Evolutionary conservation across 2,113 vertebrate genomes (phyloP).

Genomic region (Amphilophus citrinellus): DNA sequence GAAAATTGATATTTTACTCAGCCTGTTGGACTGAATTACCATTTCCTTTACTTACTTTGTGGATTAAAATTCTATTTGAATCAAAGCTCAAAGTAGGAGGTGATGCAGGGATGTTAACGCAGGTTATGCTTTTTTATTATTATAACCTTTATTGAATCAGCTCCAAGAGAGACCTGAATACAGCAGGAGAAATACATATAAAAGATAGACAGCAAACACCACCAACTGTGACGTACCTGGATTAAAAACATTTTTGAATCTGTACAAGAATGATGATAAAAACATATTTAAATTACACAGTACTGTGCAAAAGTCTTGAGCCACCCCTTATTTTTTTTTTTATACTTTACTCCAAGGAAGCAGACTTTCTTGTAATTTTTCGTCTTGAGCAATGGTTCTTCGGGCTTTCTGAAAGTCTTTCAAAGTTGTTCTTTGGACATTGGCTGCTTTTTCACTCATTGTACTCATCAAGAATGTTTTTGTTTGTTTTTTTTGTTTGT

Average conservation of each 20-base stretch:
- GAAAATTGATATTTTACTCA: conserved; percentile 10
- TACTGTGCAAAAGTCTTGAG: background rate
- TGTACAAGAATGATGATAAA: no score
- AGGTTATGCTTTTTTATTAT: background rate
- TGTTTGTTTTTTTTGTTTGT: background rate
- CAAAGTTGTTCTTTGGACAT: background rate
- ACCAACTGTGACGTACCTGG: no score
- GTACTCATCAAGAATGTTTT: background rate
- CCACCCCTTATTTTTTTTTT: background rate
- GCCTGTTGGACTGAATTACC: background rate
- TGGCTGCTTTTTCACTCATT: background rate
- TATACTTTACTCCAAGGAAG: background rate
- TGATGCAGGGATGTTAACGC: background rate
- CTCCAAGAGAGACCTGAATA: background rate
- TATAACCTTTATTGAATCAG: background rate
- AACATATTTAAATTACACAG: no score
- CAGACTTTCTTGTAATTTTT: background rate
- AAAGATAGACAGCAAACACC: background rate
- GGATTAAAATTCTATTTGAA: conserved; percentile 20
- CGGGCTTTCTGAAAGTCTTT: background rate
- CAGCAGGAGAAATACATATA: background rate
- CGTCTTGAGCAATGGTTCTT: background rate
- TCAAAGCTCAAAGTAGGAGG: background rate
- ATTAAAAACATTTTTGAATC: no score
- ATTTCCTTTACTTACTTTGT: conserved; percentile 12